Base-by-base conservation (phyloP, 92 coral and sea anemone species). In the Phenganax stokvisi region DNA sequence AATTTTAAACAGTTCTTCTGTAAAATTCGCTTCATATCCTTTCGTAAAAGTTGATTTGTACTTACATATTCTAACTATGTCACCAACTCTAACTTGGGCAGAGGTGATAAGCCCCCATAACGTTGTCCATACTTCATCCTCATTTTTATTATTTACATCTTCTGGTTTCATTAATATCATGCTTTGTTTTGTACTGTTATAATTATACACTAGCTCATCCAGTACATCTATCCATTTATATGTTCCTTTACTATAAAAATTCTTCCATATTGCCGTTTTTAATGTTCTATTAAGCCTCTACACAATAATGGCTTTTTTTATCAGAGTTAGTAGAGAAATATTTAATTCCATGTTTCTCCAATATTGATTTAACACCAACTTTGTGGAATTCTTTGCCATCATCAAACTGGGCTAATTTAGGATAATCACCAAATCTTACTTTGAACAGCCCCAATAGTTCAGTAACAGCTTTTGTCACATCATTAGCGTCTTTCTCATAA, bases 241-340 rank as follows among this genome's bases (percentile, higher is more conserved):
- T 62, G 83, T 79, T 47, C 68, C 83, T 58, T 79, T 79, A 62
- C 74, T 79, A 62, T 79, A 62, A 68, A 79, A 79, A 74, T 79
- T 55, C 52, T 79, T 79, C 83, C 83, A 79, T 74, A 79, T 79
- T n/a, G 83, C 56, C 12, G 79, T 30, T 29, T 74, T 74, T 52
- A 74, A 62, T 27, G 79, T 74, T 54, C 62, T 10, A 44, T 74
- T 74, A 54, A 74, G 54, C 54, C 79, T 47, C 53, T 74, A 60
- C 11, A 74, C 79, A 54, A 74, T 52, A 52, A 62, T 7, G 16
- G 79, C 74, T 20, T 62, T 79, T 79, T 58, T 68, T 79, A 57
- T 68, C 63, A 16, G 72, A 57, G 60, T 77, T 15, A 12, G 27
- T 61, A 8, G 57, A 76, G 9, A 76, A 56, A 53, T 27, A 20